phyloP scores from a whole-genome alignment of 2,113 vertebrate species.

The Junco hyemalis region DNA sequence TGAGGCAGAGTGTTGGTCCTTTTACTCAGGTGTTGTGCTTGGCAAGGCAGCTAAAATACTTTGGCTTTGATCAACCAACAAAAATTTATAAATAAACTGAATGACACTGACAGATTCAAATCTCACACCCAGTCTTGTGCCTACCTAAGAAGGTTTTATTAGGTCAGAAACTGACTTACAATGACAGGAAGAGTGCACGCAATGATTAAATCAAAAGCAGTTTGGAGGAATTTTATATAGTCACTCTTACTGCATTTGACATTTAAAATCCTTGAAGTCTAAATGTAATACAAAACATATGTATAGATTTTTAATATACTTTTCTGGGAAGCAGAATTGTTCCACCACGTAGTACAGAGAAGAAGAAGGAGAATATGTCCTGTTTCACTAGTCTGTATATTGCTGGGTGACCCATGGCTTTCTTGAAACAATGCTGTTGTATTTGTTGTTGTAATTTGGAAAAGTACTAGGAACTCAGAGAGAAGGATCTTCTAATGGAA shows the following conservation, averaged over 20 bases:
- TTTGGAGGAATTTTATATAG: background rate
- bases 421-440: background rate
- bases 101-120: background rate
- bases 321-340: background rate
- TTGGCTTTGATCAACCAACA: background rate
- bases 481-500: background rate
- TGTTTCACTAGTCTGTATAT: background rate
- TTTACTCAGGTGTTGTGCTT: background rate
- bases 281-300: background rate
- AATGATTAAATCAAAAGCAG: background rate
- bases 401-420: background rate
- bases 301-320: background rate
- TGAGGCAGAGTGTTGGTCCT: background rate
- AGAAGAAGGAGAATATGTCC: background rate
- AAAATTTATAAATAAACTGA: background rate
- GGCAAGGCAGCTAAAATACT: background rate
- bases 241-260: background rate
- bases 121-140: background rate
- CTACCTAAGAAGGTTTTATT: background rate
- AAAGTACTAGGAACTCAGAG: background rate
- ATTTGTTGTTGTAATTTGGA: background rate
- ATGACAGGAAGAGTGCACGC: rapidly evolving
- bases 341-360: background rate
- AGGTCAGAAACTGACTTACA: background rate
- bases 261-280: background rate